Percentiles rank a stretch among this genome's conserved stretches.
Conservation (phyloP, 2,888 invertebrate genomes). For the Helleia helle region DNA sequence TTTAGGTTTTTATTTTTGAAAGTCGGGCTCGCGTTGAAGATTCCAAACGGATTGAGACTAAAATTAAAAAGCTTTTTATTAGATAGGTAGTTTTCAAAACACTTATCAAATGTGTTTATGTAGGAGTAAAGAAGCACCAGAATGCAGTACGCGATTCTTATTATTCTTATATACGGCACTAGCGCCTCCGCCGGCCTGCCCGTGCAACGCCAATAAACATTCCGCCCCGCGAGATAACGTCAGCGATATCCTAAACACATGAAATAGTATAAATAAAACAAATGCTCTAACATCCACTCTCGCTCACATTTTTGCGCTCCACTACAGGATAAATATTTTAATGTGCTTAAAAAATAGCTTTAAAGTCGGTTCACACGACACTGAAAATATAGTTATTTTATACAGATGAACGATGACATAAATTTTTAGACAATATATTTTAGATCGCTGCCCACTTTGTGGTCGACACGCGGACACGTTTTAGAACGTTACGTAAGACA, state of each 20-base stretch:
- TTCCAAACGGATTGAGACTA: too few species aligned
- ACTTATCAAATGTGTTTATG: too few species aligned
- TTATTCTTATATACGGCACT: slow-evolving; percentile 25
- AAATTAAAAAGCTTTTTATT: too few species aligned
- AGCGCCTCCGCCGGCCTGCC: slow-evolving; percentile 15
- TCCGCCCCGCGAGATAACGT: slow-evolving; percentile 13
- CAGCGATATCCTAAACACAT: slow-evolving; percentile 16
- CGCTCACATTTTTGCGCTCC: background rate
- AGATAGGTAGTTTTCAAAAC: too few species aligned
- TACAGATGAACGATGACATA: slow-evolving; percentile 19
- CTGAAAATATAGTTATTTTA: slow-evolving; percentile 17
- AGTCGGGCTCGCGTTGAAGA: too few species aligned
- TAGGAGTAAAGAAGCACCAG: slow-evolving; percentile 26
- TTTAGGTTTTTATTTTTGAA: too few species aligned
- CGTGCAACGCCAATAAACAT: slow-evolving; percentile 32
- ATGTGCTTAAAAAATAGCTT: slow-evolving; percentile 14
- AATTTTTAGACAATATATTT: slow-evolving; percentile 20
- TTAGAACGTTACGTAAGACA: slow-evolving; percentile 10
- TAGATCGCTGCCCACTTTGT: slow-evolving; percentile 19
- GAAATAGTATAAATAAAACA: slow-evolving; percentile 11
- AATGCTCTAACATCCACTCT: background rate
- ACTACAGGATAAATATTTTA: slow-evolving; percentile 5
- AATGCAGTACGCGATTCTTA: slow-evolving; percentile 23
- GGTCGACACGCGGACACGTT: slow-evolving; percentile 16
- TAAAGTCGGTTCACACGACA: slow-evolving; percentile 12